Conservation (phyloP, 2,888 invertebrate genomes). For the Ceramica pisi region DNA sequence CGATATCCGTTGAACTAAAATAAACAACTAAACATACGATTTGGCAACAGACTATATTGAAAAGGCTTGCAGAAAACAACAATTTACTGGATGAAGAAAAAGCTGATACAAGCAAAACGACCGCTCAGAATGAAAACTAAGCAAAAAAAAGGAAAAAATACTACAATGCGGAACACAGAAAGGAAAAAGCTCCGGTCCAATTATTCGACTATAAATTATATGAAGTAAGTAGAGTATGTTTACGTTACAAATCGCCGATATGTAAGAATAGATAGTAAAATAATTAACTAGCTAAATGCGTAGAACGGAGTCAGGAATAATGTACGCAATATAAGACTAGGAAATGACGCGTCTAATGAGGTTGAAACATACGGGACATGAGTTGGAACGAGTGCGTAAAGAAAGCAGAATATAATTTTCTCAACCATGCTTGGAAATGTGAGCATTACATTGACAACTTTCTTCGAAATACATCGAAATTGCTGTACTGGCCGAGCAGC, state of each 20-base stretch:
- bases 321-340: constrained; percentile 55
- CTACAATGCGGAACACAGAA: constrained; percentile 17
- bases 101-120: constrained; percentile 22
- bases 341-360: constrained; percentile 38
- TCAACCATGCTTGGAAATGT: too few species aligned
- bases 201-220: constrained; percentile 30
- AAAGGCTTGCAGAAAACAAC: not conserved
- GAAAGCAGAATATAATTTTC: too few species aligned
- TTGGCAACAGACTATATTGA: constrained; percentile 3
- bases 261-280: constrained; percentile 54
- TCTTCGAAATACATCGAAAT: too few species aligned
- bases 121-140: constrained; percentile 10
- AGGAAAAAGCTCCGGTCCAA: constrained; percentile 28
- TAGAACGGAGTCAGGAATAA: constrained; percentile 42
- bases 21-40: constrained; percentile 5
- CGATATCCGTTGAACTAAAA: too few species aligned
- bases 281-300: constrained; percentile 49
- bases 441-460: too few species aligned
- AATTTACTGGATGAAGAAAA: constrained; percentile 1
- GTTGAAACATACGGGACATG: constrained; percentile 12
- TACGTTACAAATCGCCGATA: constrained; percentile 43
- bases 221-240: constrained; percentile 26
- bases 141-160: constrained; percentile 14
- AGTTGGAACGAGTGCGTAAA: constrained; percentile 5
- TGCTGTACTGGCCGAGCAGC: too few species aligned